Evolutionary conservation across 1,140 invertebrate genomes (phyloP).

Genomic region (Doryteuthis pealeii): DNA sequence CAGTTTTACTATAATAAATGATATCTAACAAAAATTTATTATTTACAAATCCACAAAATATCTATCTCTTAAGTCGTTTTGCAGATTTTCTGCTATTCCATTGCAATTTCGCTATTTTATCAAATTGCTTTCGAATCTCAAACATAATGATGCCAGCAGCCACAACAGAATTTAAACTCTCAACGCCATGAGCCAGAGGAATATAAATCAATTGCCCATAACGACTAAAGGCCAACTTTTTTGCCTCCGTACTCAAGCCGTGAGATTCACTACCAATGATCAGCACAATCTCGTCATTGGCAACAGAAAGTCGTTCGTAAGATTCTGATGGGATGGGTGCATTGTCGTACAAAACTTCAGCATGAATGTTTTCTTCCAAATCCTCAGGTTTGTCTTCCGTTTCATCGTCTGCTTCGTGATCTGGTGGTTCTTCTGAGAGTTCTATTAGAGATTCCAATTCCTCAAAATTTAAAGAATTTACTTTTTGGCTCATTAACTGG

Average conservation of each 20-base stretch:
- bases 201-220: constrained; percentile 65
- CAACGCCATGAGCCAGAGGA: constrained; percentile 74
- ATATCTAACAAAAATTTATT: too few relatives aligned
- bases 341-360: constrained; percentile 38
- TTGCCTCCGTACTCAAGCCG: constrained; percentile 74
- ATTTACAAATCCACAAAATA: too few relatives aligned
- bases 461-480: background rate
- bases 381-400: constrained; percentile 12
- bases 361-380: background rate
- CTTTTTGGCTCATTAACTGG: constrained; percentile 14
- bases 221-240: constrained; percentile 63
- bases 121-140: constrained; percentile 77
- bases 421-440: constrained; percentile 52
- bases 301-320: constrained; percentile 56
- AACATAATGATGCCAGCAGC: constrained; percentile 81
- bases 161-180: constrained; percentile 83
- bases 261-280: constrained; percentile 87
- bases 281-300: constrained; percentile 65
- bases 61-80: too few relatives aligned
- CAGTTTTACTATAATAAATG: too few relatives aligned
- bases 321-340: constrained; percentile 30
- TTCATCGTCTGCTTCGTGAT: constrained; percentile 26
- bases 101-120: background rate
- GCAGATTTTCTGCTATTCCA: too few relatives aligned
- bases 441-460: background rate